Evolutionary conservation across 1,140 invertebrate species (phyloP), one percentile per base, ranked within the genome.

Genomic region (Drosophila novamexicana): DNA sequence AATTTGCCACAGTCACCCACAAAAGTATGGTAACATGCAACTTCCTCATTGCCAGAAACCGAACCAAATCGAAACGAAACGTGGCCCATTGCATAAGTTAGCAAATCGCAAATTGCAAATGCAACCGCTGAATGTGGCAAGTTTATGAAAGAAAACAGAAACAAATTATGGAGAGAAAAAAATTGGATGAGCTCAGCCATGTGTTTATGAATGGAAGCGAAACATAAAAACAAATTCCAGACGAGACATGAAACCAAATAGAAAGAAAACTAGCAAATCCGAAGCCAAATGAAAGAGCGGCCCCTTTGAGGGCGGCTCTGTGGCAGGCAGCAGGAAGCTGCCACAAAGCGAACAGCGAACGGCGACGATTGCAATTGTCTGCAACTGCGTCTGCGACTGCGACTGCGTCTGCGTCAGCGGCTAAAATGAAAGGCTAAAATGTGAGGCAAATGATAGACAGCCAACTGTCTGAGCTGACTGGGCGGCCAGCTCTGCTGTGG

Each of bases 1-100:
- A 65, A 79, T 86, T 85, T 86, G 82, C 82, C 82, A 85, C 79
- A 85, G 82, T 85, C 82, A 85, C 82, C 82, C 82, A 88, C 79
- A 85, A 77, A 72, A 58, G 14, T 37, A 5, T 40, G 47, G 12
- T 45, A 12, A 62, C 36, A 40, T 45, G 54, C 61, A 53, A 86
- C 82, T 86, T 86, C 82, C 82, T 86, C 79, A 82, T 86, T 84
- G 81, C 64, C 81, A 56, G 56, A 64, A 57, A 64, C 57, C 63
- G 44, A 65, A 77, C 52, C 49, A 68, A 79, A 83, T 79, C 81
- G 75, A 80, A 82, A 56, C 59, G 36, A 80, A 82, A 56, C 59
- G 36, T 12, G 8, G 37, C 34, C n/a, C 57, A 71, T 71, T 75
- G 59, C 72, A 75, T 75, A 75, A 75, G 66, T 53, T 50, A 59